Base-by-base conservation (phyloP, 2,113 vertebrate genomes). In the Microtus pennsylvanicus region DNA sequence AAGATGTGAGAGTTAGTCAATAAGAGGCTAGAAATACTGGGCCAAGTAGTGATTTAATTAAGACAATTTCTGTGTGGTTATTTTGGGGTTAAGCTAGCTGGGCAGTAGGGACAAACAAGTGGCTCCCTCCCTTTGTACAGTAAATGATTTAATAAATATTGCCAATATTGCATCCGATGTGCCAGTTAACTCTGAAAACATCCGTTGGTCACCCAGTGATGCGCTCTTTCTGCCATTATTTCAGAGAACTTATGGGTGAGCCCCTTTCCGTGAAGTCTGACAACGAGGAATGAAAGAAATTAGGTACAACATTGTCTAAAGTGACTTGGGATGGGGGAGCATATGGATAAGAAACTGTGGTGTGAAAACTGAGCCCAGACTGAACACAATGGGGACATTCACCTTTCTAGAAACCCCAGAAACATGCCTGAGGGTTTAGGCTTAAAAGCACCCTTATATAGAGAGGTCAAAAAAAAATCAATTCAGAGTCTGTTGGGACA, bases 131-230 rank as follows among this genome's bases (percentile, higher is more conserved):
- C 55, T 55, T 55, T 4, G 3, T 55, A 55, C 16, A 55, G 55
- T 5, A 70, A 6, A 0, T 6, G 22, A 10, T 24, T 33, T 45
- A 17, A 7, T 1, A 9, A 38, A 2, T 1, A 22, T 12, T 5
- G n/a, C 35, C 50, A 12, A 16, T 52, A 65, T 35, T 42, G 67
- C 17, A 11, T 26, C 4, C 5, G 4, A 9, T 35, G 9, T 38
- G 1, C 2, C 26, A 16, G 26, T 42, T 5, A 45, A 11, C 47
- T n/a, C 65, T 42, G 35, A 77, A 93, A 11, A 69, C 0, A 58
- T 9, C 5, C 42, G 22, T 50, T 50, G 21, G 24, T 1, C 6
- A 21, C 24, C 30, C 28, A 7, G 13, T 9, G 1, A 30, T 30
- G 21, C 7, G 6, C 10, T 10, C 1, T 17, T 7, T 12, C 3